Percentiles rank a stretch among this genome's conserved stretches.
Conservation (phyloP, 1,140 invertebrate species). For the Heliconius eleuchia region DNA sequence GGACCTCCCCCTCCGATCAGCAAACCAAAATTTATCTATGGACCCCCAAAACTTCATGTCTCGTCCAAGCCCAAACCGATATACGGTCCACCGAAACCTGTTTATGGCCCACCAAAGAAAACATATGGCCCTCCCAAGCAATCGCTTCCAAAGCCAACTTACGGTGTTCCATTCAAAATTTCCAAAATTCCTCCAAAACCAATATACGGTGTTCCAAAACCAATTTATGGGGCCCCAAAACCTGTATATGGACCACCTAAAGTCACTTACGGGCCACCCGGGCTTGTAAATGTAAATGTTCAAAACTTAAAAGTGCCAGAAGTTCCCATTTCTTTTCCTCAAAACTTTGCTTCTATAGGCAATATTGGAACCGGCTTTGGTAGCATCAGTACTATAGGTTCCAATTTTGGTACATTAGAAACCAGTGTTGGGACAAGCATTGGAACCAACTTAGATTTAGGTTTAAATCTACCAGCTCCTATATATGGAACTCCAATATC, state of each 20-base stretch:
- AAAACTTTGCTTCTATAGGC: conserved; percentile 38
- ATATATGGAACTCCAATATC: conserved; percentile 77
- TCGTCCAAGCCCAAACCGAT: conserved; percentile 48
- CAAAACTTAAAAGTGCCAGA: conserved; percentile 58
- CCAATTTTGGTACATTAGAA: conserved; percentile 47
- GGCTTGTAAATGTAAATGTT: conserved; percentile 44
- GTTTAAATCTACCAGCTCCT: conserved; percentile 70
- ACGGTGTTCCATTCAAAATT: conserved; percentile 75
- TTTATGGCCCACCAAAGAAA: conserved; percentile 74
- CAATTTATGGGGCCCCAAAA: conserved; percentile 74
- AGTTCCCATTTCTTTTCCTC: conserved; percentile 64
- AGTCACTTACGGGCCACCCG: conserved; percentile 74
- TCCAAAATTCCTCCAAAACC: conserved; percentile 63
- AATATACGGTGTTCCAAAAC: conserved; percentile 76
- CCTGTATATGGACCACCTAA: conserved; percentile 62
- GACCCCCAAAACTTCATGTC: conserved; percentile 65
- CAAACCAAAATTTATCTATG: conserved; percentile 72
- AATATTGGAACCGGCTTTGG: conserved; percentile 37
- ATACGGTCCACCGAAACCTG: conserved; percentile 75
- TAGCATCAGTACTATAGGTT: conserved; percentile 40
- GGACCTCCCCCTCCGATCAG: conserved; percentile 71
- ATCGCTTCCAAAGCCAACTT: conserved; percentile 58
- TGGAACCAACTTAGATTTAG: conserved; percentile 67
- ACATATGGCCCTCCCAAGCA: conserved; percentile 69
- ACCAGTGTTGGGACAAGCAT: conserved; percentile 62